Conservation (phyloP, 30 jellyfish, hydroid and myxozoan species). For the Sanderia malayensis region DNA sequence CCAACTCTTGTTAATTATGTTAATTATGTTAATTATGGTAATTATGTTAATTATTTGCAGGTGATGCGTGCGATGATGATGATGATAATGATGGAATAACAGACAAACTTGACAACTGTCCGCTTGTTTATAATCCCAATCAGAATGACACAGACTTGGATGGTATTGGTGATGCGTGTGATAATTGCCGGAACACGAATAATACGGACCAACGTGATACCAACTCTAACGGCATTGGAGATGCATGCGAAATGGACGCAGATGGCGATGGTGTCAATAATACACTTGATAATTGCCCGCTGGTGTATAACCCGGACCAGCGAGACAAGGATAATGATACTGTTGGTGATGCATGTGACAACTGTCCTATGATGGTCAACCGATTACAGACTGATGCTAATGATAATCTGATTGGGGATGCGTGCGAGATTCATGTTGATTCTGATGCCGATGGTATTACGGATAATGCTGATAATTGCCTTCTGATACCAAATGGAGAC, state of each 20-base stretch:
- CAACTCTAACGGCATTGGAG: conserved; percentile 60
- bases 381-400: conserved; percentile 46
- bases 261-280: conserved; percentile 63
- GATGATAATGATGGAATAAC: conserved; percentile 61
- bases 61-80: conserved; percentile 66
- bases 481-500: conserved; percentile 50
- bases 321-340: conserved; percentile 59
- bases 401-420: conserved; percentile 67
- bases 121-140: conserved; percentile 22
- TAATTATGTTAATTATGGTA: no score
- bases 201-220: conserved; percentile 76
- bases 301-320: conserved; percentile 66
- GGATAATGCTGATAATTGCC: conserved; percentile 63
- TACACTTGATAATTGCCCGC: conserved; percentile 46
- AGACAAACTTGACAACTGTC: conserved; percentile 59
- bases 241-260: conserved; percentile 60
- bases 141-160: conserved; percentile 61
- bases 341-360: conserved; percentile 70
- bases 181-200: conserved; percentile 49
- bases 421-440: conserved; percentile 46
- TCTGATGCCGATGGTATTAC: conserved; percentile 58
- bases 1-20: no score
- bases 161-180: conserved; percentile 77
- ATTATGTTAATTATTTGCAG: no score
- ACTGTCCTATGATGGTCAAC: conserved; percentile 48